These are phyloP conservation scores for Geophilus truncorum DNA, from an alignment of 2,888 invertebrate genomes.

Conservation along the genomic window DNA sequence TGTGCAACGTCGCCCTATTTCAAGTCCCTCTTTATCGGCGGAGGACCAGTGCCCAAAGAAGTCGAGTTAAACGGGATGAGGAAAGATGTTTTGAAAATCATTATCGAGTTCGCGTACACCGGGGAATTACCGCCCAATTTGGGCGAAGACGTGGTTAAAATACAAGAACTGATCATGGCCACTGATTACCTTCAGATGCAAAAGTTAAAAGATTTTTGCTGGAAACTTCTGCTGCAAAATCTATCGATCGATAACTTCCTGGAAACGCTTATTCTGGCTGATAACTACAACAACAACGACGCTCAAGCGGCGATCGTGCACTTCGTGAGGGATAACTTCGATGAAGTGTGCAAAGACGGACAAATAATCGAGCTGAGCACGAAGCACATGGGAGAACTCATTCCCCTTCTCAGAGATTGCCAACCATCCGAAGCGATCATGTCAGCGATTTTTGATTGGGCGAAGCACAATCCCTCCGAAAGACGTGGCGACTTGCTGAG, in stretches of 20 bases:
- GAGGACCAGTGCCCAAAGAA: neutral
- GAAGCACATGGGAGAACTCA: neutral
- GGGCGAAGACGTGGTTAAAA: neutral
- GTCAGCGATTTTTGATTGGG: neutral
- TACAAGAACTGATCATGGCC: neutral
- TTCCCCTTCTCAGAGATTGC: neutral
- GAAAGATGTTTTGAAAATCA: neutral
- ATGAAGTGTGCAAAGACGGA: neutral
- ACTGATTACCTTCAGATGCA: neutral
- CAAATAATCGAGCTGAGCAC: neutral
- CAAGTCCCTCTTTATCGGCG: neutral
- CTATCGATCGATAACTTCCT: neutral
- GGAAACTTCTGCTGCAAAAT: neutral
- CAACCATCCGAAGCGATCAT: neutral
- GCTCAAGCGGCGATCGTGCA: neutral
- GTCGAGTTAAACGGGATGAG: neutral
- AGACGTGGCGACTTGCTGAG: neutral
- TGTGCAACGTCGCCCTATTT: neutral
- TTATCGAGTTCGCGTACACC: neutral
- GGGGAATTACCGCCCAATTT: neutral
- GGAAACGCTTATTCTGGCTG: neutral
- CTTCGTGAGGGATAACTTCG: neutral
- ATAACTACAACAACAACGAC: neutral
- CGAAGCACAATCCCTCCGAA: neutral
- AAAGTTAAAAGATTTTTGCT: neutral